Percentiles rank a stretch among this genome's conserved stretches.
These are phyloP conservation scores for Hepsetus odoe DNA, from an alignment of 2,113 vertebrate genomes.

Conservation along the genomic window DNA sequence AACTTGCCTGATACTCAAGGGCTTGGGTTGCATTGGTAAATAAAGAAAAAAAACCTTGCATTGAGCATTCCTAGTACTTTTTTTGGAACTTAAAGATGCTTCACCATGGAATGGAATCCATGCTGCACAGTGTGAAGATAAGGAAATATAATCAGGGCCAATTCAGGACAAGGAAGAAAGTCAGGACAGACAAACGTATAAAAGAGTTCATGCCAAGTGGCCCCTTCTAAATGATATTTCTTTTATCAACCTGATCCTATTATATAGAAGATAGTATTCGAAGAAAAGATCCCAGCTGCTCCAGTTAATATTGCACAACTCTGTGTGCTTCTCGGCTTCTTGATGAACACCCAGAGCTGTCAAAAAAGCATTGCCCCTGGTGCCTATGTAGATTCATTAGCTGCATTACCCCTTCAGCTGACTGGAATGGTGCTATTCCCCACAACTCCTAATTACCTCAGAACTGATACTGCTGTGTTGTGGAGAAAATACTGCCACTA, in stretches of 20 bases:
- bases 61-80: no score
- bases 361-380: background rate
- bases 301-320: constrained; percentile 14
- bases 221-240: background rate
- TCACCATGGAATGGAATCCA: constrained; percentile 48
- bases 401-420: constrained; percentile 11
- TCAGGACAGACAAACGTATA: background rate
- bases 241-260: background rate
- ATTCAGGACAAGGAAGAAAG: background rate
- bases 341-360: background rate
- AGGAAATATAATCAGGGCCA: background rate
- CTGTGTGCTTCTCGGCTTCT: background rate
- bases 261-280: background rate
- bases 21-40: no score
- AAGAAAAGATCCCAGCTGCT: background rate
- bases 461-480: constrained; percentile 8
- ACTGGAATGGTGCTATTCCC: background rate
- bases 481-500: background rate
- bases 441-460: constrained; percentile 11
- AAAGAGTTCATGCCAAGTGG: background rate
- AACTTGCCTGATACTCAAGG: no score
- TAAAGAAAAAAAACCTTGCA: no score
- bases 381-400: constrained; percentile 24
- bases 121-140: constrained; percentile 42
- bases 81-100: constrained; percentile 40